Conservation (phyloP, 2,888 invertebrate genomes). For the Pelosia muscerda region DNA sequence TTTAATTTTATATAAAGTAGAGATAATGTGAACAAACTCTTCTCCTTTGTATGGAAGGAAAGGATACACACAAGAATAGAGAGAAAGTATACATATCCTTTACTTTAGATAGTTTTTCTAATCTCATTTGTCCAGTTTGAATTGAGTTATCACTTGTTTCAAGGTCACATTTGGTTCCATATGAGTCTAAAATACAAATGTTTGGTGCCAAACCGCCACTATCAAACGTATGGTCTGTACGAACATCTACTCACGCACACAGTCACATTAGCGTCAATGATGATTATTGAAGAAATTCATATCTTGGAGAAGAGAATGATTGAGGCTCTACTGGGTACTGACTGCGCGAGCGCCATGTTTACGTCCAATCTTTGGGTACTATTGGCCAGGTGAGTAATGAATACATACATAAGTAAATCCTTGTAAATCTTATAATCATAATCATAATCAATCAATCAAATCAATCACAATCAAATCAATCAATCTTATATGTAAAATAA, state of each 20-base stretch:
- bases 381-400: conserved; percentile 66
- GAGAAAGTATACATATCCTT: neutral
- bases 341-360: conserved; percentile 68
- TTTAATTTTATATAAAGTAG: no score
- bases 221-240: conserved; percentile 58
- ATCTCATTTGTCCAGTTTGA: neutral
- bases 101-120: neutral
- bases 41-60: no score
- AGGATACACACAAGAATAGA: no score
- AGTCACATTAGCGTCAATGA: conserved; percentile 54
- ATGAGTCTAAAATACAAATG: conserved; percentile 56
- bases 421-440: no score
- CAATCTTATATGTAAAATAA: no score
- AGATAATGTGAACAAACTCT: no score
- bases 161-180: conserved; percentile 71
- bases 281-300: conserved; percentile 59
- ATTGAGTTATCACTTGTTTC: neutral
- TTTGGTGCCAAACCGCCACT: conserved; percentile 25
- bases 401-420: neutral
- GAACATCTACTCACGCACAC: conserved; percentile 64
- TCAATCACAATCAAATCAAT: no score
- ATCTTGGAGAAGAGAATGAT: conserved; percentile 63
- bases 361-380: conserved; percentile 71
- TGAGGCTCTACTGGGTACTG: conserved; percentile 63
- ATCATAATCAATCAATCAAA: no score